Evolutionary conservation across 2,888 invertebrate species (phyloP).

Genomic region (Athripsodes cinereus): DNA sequence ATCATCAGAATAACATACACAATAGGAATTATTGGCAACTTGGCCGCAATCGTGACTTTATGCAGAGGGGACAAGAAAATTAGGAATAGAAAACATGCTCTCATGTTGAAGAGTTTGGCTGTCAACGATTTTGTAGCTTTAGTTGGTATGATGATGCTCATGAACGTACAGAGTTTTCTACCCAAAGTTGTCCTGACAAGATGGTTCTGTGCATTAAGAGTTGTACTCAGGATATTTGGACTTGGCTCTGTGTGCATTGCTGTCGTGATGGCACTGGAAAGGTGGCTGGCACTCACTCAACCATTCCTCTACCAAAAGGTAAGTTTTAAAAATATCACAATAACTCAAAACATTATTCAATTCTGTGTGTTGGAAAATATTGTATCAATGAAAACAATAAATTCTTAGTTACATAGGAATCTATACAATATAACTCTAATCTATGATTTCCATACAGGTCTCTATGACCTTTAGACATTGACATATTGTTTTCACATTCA

Average conservation of each 20-base stretch:
- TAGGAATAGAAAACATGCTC: conserved; percentile 72
- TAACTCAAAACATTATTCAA: too few relatives aligned
- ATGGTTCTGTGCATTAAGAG: conserved; percentile 59
- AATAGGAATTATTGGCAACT: conserved; percentile 68
- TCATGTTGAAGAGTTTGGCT: conserved; percentile 72
- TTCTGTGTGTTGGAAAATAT: too few relatives aligned
- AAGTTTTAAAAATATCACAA: too few relatives aligned
- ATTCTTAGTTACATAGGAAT: too few relatives aligned
- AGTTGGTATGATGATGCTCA: conserved; percentile 69
- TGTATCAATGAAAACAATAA: too few relatives aligned
- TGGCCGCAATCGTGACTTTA: conserved; percentile 69
- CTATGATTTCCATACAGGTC: too few relatives aligned
- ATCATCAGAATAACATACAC: conserved; percentile 54
- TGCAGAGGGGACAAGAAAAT: conserved; percentile 63
- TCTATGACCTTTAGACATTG: too few relatives aligned
- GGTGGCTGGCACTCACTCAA: conserved; percentile 79
- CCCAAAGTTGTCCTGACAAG: conserved; percentile 40
- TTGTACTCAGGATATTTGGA: conserved; percentile 75
- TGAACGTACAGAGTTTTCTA: conserved; percentile 50
- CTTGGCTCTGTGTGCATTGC: conserved; percentile 84
- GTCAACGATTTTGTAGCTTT: conserved; percentile 74
- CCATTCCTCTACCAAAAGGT: conserved; percentile 88
- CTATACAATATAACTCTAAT: too few relatives aligned
- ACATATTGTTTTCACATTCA: too few relatives aligned
- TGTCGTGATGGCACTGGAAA: conserved; percentile 81